These are phyloP conservation scores for Scolopax mira DNA, from an alignment of 2,113 vertebrate species.

Conservation along the genomic window DNA sequence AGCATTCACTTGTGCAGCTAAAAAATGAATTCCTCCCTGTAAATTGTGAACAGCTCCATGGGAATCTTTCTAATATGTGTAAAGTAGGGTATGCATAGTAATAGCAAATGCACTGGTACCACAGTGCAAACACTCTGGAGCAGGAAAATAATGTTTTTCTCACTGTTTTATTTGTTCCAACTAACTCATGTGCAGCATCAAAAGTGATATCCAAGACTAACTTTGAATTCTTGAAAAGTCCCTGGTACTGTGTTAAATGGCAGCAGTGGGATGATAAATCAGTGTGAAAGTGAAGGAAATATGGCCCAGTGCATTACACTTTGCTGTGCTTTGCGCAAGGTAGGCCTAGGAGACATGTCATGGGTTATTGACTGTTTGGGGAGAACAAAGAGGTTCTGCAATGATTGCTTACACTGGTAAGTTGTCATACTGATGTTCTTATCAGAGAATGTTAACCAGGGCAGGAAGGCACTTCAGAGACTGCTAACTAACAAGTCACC, in stretches of 20 bases:
- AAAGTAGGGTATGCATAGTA: not conserved
- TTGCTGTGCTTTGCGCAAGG: not conserved
- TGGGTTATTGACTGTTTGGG: not conserved
- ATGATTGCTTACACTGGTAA: not conserved
- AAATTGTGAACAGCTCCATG: not conserved
- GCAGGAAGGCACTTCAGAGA: not conserved
- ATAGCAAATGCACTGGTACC: not conserved
- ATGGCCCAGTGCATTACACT: not conserved
- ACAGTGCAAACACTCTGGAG: not conserved
- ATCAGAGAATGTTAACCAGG: not conserved
- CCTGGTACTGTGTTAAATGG: not conserved
- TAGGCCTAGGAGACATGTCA: not conserved
- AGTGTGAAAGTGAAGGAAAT: not conserved
- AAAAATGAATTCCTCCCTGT: not conserved
- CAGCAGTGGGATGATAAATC: not conserved
- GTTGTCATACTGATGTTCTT: rapidly evolving
- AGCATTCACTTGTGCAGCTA: not conserved
- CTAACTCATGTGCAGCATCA: not conserved
- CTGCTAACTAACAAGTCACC: not conserved
- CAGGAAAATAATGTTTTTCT: not conserved
- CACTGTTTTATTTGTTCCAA: not conserved
- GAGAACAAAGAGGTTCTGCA: not conserved
- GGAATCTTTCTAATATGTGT: not conserved
- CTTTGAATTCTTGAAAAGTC: not conserved
- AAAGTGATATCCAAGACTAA: not conserved